Base-by-base conservation (phyloP, 2,888 invertebrate genomes). In the Lamellibrachia columna region DNA sequence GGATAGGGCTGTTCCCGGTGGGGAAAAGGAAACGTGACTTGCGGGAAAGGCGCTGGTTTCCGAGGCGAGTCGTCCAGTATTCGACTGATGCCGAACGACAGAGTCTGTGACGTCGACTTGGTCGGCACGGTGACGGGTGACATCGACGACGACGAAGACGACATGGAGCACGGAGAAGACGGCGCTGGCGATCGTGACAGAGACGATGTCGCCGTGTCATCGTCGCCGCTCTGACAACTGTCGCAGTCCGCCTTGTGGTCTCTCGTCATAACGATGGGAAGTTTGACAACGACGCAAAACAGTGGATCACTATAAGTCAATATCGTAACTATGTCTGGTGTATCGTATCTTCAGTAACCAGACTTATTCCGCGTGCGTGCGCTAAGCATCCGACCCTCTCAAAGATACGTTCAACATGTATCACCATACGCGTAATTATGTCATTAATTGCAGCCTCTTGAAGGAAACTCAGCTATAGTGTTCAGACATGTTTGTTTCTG, bases 11-110 rank as follows among this genome's bases (percentile, higher is more conserved):
- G 53, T n/a, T 91, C 53, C 55, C 22, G 53, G 52, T 53, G 22
- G 75, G 75, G 75, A 75, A 75, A 75, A 11, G 75, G 75, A 15
- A 75, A 75, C 15, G 75, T 22, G 75, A 75, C 22, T 75, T 75
- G 11, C 2, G 75, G 75, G 75, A 75, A 75, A 1, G 75, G 75
- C 75, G 75, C 15, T 22, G 75, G 55, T n/a, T 52, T 91, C 40
- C 53, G 7, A 7, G 92, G 53, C 52, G 28, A 8, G 75, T 93
- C 92, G 53, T 93, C 93, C n/a, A 94, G 92, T 90, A 94, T 94
- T 58, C 92, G 58, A 90, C 93, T 93, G 91, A 94, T 94, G 11
- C 94, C 94, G 92, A 94, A 94, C 22, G 93, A 93, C 52, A 94
- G 90, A 75, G 75, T 75, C 2, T 75, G 75, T 75, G 75, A 75